Evolutionary conservation across 2,888 invertebrate genomes (phyloP), one percentile per base, ranked within the genome.

Genomic region (Chalcis sispes): DNA sequence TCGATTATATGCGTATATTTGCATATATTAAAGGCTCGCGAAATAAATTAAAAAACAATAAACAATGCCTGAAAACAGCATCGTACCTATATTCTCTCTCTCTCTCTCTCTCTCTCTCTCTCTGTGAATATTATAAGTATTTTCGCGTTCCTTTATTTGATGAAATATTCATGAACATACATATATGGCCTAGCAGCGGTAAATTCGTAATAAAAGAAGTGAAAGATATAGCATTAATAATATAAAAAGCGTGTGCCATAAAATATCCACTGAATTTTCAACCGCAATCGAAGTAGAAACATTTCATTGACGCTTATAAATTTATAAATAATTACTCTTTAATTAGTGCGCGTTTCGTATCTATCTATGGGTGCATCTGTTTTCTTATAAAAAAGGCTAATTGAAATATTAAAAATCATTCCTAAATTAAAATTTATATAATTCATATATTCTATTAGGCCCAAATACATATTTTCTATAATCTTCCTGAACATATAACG

Each of bases 81-180:
- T 61, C n/a, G n/a, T 61, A 61, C 23, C 61, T 61, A 61, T 40
- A 27, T 27, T n/a, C n/a, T n/a, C n/a, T n/a, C n/a, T n/a, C n/a
- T n/a, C n/a, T n/a, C n/a, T n/a, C n/a, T n/a, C n/a, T n/a, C n/a
- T n/a, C n/a, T n/a, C n/a, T n/a, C n/a, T n/a, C n/a, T n/a, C n/a
- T n/a, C n/a, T n/a, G n/a, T 36, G 10, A 7, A 36, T 36, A 36
- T n/a, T 36, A 36, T 36, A 36, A 7, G 10, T 36, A 36, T 36
- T 7, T 36, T 15, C 25, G 10, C 5, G 4, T 50, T 54, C 52
- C 20, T 71, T 50, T 18, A 54, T 54, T 54, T 7, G 29, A 65
- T 73, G 73, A 61, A 61, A 59, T 73, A 73, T 73, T 73, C 72
- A 66, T 73, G 29, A 59, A 36, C 13, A 1, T 13, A n/a, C n/a